Evolutionary conservation across 2,797 vertebrate species (phyloP).

Genomic region (Gallirallus australis): DNA sequence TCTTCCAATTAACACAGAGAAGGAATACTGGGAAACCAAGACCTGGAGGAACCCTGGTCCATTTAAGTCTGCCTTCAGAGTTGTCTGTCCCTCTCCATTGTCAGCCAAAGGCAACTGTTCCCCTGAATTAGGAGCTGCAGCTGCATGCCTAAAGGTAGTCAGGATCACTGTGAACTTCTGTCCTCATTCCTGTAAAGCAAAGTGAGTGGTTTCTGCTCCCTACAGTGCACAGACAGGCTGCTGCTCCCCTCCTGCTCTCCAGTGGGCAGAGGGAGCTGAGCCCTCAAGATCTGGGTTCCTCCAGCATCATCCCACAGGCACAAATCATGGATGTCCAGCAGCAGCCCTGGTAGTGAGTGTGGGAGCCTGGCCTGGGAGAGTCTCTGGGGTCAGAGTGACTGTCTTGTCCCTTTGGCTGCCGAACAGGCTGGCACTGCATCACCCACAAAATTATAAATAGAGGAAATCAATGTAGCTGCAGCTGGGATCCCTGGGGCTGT

Average conservation of each 20-base stretch:
- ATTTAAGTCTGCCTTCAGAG: not conserved
- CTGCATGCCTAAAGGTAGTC: not conserved
- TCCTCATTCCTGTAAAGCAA: not conserved
- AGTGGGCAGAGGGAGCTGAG: fast-evolving
- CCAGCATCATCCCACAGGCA: fast-evolving
- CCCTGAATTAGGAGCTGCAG: not conserved
- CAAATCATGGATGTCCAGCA: not conserved
- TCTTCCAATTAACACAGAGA: not conserved
- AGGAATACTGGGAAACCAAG: not conserved
- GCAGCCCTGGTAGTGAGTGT: not conserved
- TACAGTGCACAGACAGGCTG: not conserved
- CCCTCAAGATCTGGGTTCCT: not conserved
- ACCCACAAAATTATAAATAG: not conserved
- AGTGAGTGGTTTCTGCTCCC: not conserved
- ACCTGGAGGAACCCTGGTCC: not conserved
- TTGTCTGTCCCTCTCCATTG: not conserved
- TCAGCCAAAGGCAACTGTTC: not conserved
- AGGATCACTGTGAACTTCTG: not conserved
- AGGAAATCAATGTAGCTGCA: not conserved
- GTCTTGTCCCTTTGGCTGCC: not conserved
- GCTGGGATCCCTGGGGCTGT: not conserved
- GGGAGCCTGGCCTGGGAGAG: not conserved
- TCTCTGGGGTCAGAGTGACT: not conserved
- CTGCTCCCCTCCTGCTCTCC: not conserved
- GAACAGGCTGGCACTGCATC: not conserved